Evolutionary conservation across 2,888 invertebrate species (phyloP).

Genomic region (Euzetes globulus): DNA sequence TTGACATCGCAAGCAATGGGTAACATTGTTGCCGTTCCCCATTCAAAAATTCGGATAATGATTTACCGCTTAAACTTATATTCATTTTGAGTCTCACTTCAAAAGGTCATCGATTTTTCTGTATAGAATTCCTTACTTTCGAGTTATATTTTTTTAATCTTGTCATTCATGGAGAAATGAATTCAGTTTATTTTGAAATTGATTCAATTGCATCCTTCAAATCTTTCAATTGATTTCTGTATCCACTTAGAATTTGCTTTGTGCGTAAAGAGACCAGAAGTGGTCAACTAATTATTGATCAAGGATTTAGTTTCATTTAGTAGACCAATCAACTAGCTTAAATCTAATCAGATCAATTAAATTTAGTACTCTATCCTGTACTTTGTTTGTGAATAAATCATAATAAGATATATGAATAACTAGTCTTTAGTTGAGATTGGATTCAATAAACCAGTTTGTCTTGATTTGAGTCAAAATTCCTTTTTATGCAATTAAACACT

Average conservation of each 20-base stretch:
- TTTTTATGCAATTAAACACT: conserved; percentile 17
- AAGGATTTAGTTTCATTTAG: too few relatives aligned
- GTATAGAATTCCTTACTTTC: neutral
- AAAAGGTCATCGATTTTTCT: conserved; percentile 14
- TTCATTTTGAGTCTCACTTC: neutral
- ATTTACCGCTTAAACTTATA: neutral
- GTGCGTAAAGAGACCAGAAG: too few relatives aligned
- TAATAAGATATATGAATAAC: neutral
- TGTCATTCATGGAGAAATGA: neutral
- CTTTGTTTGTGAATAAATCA: too few relatives aligned
- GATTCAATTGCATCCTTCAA: neutral
- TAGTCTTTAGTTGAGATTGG: too few relatives aligned
- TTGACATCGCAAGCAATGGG: neutral
- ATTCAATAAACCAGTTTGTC: conserved; percentile 7
- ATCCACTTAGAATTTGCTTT: too few relatives aligned
- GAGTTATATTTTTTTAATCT: neutral
- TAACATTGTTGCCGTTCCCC: neutral
- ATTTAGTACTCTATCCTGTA: too few relatives aligned
- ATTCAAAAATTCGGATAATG: too few relatives aligned
- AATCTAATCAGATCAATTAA: too few relatives aligned
- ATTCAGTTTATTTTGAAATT: neutral
- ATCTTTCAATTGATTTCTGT: neutral
- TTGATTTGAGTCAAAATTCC: conserved; percentile 8
- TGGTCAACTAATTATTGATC: too few relatives aligned
- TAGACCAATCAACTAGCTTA: too few relatives aligned